Base-by-base conservation (phyloP, 2,113 vertebrate species). In the Zosterops borbonicus region DNA sequence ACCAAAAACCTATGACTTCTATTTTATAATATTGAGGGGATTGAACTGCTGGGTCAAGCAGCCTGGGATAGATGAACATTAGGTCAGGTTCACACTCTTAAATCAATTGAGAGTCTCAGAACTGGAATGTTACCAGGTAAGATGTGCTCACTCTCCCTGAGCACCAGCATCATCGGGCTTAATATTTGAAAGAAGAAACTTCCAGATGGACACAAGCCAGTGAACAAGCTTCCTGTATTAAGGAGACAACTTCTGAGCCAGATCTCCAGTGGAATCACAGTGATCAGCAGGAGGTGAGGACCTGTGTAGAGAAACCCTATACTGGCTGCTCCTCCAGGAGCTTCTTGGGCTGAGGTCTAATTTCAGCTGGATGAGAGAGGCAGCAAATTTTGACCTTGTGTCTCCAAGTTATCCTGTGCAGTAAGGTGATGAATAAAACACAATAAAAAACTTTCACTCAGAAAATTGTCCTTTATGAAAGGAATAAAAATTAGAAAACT, bases 21-120 rank as follows among this genome's bases (percentile, higher is more conserved):
- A 6, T 56, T 7, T 83, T 71, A 31, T 2, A 7, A 0, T 59
- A 24, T 3, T 73, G 0, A 1, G 20, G 44, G 11, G 25, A n/a
- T 5, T 62, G 73, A 73, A 29, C 25, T 64, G 6, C 5, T 7
- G 23, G 44, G 11, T 42, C 31, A 5, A 29, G 18, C 5, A 67
- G 23, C 9, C 7, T 70, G 22, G 8, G 83, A 39, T 46, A 52
- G 73, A 69, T 56, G 25, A 73, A 52, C 14, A 24, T 13, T 23
- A 77, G 12, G 13, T 78, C 22, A 56, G 10, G 6, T 47, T 83
- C n/a, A 60, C 12, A 6, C 7, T 52, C 41, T 56, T 13, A 56
- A 52, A 80, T 60, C 12, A 42, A 2, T 4, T 60, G 9, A 12
- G 12, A 68, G 13, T 74, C 12, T 53, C 49, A 55, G 35, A 64